Evolutionary conservation across 2,888 invertebrate species (phyloP).

Genomic region (Thysanoteuthis rhombus): DNA sequence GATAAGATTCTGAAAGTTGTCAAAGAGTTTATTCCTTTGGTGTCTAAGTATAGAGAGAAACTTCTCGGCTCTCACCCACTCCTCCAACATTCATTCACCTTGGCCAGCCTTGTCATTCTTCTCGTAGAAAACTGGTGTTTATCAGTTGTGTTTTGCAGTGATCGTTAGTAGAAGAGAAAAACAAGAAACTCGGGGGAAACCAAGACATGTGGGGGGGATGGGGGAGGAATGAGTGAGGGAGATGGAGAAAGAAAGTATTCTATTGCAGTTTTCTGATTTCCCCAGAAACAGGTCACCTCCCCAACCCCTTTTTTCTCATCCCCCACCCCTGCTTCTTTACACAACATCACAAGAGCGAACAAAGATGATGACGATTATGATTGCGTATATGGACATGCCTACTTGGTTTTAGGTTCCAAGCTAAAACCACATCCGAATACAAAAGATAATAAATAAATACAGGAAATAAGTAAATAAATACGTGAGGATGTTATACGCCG

Average conservation of each 20-base stretch:
- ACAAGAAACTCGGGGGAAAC: not conserved
- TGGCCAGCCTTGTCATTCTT: no score
- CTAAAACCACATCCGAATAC: not conserved
- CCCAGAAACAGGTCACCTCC: not conserved
- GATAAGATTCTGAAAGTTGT: not conserved
- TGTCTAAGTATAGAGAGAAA: not conserved
- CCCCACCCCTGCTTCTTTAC: not conserved
- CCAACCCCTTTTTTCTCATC: not conserved
- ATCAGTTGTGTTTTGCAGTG: not conserved
- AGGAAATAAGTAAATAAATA: not conserved
- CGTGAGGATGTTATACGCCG: not conserved
- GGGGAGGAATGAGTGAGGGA: no score
- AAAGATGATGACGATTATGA: not conserved
- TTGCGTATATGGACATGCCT: not conserved
- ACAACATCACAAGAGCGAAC: not conserved
- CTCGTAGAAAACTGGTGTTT: not conserved
- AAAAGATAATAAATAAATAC: not conserved
- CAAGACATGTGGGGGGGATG: no score
- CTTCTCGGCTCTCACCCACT: not conserved
- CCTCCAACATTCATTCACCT: no score
- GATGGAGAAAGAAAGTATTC: not conserved
- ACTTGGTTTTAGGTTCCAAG: not conserved
- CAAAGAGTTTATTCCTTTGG: constrained; percentile 21
- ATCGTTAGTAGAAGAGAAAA: not conserved
- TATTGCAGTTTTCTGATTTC: not conserved